Percentiles rank a stretch among this genome's conserved stretches.
Conservation (phyloP, 2,888 invertebrate genomes). For the Xanthia icteritia region DNA sequence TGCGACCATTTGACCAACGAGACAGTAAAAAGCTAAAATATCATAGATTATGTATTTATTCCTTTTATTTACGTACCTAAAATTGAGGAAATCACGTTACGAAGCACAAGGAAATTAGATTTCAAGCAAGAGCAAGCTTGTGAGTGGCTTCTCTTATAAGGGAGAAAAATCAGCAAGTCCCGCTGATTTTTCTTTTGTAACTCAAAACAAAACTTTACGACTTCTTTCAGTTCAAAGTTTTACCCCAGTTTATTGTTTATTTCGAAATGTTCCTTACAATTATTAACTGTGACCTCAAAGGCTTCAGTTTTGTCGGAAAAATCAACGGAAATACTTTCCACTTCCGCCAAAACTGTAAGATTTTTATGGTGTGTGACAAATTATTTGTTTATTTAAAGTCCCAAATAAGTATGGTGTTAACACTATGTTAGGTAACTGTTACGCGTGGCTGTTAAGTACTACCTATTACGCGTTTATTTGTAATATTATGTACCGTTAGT, state of each 20-base stretch:
- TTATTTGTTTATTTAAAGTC: constrained; percentile 28
- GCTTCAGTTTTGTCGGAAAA: constrained; percentile 15
- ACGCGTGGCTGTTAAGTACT: constrained; percentile 22
- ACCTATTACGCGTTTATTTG: constrained; percentile 29
- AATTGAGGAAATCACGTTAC: constrained; percentile 22
- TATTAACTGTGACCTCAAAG: background rate
- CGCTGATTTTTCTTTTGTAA: constrained; percentile 8
- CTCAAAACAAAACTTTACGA: background rate
- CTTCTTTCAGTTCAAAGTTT: constrained; percentile 7
- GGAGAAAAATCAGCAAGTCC: too few relatives aligned
- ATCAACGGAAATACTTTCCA: constrained; percentile 26
- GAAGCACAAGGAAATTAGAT: constrained; percentile 12
- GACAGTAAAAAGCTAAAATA: constrained; percentile 24
- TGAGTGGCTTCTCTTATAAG: constrained; percentile 6
- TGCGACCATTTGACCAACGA: background rate
- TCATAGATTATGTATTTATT: background rate
- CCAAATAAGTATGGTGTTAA: constrained; percentile 45
- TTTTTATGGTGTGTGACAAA: constrained; percentile 29
- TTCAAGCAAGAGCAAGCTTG: constrained; percentile 3
- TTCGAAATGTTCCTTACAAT: background rate
- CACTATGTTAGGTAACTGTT: constrained; percentile 46
- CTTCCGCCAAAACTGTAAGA: constrained; percentile 25
- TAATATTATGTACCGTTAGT: constrained; percentile 27
- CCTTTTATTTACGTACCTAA: background rate
- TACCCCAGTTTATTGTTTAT: background rate